Conservation (phyloP, 2,888 invertebrate genomes). For the Thecophora atra region DNA sequence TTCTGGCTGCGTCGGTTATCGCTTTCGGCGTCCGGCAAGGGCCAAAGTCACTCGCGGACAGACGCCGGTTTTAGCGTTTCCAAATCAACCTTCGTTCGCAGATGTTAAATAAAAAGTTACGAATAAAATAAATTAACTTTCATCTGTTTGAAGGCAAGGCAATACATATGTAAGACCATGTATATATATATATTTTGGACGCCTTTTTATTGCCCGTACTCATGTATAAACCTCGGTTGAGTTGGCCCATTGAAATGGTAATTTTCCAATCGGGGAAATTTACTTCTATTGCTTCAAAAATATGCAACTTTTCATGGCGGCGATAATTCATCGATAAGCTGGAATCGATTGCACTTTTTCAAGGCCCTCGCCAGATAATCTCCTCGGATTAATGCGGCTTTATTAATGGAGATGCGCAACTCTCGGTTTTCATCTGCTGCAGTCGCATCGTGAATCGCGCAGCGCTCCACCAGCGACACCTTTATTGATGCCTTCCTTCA, state of each 20-base stretch:
- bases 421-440: slow-evolving; percentile 17
- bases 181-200: too few relatives aligned
- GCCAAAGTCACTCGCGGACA: slow-evolving; percentile 25
- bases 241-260: too few relatives aligned
- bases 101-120: too few relatives aligned
- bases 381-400: slow-evolving; percentile 13
- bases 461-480: slow-evolving; percentile 29
- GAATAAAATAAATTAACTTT: too few relatives aligned
- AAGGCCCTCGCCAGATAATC: background rate
- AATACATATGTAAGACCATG: too few relatives aligned
- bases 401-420: slow-evolving; percentile 19
- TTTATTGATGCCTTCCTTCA: slow-evolving; percentile 19
- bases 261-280: too few relatives aligned
- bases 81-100: too few relatives aligned
- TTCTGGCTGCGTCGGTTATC: background rate
- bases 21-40: background rate
- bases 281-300: background rate
- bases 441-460: background rate
- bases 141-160: too few relatives aligned
- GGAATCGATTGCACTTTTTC: background rate
- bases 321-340: slow-evolving; percentile 28
- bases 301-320: slow-evolving; percentile 10
- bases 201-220: too few relatives aligned
- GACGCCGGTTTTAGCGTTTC: slow-evolving; percentile 29
- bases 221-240: too few relatives aligned